Percentiles rank a stretch among this genome's conserved stretches.
phyloP scores from a whole-genome alignment of 1,140 invertebrate genomes.

The Lepidurus packardi region DNA sequence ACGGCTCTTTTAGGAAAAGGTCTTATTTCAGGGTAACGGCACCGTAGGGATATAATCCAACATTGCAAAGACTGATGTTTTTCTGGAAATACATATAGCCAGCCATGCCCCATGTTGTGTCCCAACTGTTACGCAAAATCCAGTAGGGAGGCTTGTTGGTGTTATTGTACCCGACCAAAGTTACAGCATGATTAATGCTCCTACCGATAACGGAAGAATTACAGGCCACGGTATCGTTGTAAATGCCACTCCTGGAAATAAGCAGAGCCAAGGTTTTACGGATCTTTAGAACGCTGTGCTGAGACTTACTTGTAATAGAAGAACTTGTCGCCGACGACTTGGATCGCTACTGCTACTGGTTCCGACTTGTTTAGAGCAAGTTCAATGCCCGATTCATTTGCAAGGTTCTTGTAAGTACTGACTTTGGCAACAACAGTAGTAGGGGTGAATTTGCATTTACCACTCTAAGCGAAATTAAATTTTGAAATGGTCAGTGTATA shows the following conservation, averaged over 20 bases:
- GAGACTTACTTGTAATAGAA: too few species aligned
- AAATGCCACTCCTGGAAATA: slow-evolving; percentile 39
- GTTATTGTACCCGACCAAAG: slow-evolving; percentile 49
- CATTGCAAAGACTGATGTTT: slow-evolving; percentile 47
- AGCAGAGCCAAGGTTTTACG: too few species aligned
- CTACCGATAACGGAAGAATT: slow-evolving; percentile 34
- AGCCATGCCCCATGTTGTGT: slow-evolving; percentile 46
- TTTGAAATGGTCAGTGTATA: neutral
- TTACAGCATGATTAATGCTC: slow-evolving; percentile 46
- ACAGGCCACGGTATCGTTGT: slow-evolving; percentile 36
- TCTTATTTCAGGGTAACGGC: too few species aligned
- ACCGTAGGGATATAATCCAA: slow-evolving; percentile 39
- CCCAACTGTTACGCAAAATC: slow-evolving; percentile 52
- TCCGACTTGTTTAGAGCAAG: neutral
- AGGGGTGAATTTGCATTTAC: neutral
- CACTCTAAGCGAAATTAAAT: neutral
- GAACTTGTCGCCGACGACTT: neutral
- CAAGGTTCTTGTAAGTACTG: neutral
- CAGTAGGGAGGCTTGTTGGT: slow-evolving; percentile 49
- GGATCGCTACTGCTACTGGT: neutral
- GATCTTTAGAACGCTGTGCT: too few species aligned
- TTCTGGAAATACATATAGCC: slow-evolving; percentile 48
- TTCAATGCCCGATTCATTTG: neutral
- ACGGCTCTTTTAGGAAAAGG: too few species aligned
- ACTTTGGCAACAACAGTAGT: neutral